A percentile compares a stretch with the other conserved stretches of the same genome.
These are phyloP conservation scores for Brachymystax lenok DNA, from an alignment of 2,797 vertebrate species.

Conservation along the genomic window DNA sequence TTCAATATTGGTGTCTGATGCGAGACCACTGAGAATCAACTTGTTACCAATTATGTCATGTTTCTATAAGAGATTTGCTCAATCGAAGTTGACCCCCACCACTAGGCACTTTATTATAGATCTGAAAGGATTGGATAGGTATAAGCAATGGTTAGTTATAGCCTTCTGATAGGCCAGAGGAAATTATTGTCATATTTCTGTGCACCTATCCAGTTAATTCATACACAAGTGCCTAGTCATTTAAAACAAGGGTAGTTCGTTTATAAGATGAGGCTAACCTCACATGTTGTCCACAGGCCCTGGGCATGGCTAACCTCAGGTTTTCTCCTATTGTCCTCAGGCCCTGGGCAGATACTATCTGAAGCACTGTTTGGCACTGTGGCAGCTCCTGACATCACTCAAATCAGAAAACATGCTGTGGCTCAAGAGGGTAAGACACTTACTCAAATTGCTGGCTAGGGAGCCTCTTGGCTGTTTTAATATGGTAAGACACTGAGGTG, in stretches of 20 bases:
- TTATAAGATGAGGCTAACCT: background rate
- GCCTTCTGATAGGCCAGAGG: background rate
- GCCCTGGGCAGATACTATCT: conserved; percentile 48
- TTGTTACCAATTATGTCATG: too few relatives aligned
- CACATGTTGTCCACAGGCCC: background rate
- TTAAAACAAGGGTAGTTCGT: background rate
- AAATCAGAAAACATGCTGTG: conserved; percentile 90
- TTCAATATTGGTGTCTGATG: too few relatives aligned
- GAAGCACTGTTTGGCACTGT: conserved; percentile 84
- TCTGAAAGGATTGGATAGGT: too few relatives aligned
- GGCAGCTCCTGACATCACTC: conserved; percentile 87
- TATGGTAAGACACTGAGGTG: background rate
- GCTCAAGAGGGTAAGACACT: conserved; percentile 80
- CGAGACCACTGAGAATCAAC: too few relatives aligned
- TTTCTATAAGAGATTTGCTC: too few relatives aligned
- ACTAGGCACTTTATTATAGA: too few relatives aligned
- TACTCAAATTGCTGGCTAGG: background rate
- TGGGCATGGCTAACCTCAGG: conserved; percentile 60
- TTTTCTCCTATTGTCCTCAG: background rate
- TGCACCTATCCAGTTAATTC: background rate
- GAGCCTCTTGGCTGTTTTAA: background rate
- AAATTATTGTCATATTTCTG: background rate
- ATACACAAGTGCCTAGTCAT: background rate
- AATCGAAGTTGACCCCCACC: too few relatives aligned
- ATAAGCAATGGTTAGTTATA: background rate